A percentile compares a stretch with the other conserved stretches of the same genome.
phyloP scores from a whole-genome alignment of 2,113 vertebrate species.

The Artemisiospiza belli region DNA sequence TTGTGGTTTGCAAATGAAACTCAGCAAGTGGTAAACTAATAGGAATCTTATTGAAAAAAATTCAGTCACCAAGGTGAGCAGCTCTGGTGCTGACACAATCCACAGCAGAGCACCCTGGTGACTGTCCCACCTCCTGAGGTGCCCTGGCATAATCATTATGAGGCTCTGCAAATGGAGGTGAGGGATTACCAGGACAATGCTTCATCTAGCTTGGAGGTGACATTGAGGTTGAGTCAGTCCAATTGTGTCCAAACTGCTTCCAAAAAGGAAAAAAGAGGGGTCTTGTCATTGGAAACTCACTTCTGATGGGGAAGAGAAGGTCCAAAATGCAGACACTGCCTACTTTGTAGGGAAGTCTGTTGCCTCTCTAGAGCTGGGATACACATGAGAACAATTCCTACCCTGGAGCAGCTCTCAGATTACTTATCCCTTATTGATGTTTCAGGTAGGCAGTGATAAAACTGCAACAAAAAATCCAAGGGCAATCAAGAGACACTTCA shows the following conservation, averaged over 20 bases:
- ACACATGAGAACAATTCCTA: not conserved
- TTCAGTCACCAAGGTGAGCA: not conserved
- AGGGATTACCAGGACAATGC: not conserved
- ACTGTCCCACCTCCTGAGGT: no score
- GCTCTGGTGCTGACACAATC: not conserved
- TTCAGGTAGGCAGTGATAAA: not conserved
- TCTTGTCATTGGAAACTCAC: not conserved
- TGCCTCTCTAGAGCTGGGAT: not conserved
- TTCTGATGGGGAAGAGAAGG: not conserved
- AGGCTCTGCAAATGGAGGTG: not conserved
- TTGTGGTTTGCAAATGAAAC: not conserved
- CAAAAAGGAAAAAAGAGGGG: not conserved
- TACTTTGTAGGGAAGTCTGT: not conserved
- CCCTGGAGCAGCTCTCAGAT: not conserved
- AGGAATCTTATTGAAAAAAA: not conserved
- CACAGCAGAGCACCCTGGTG: not conserved
- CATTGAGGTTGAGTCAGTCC: not conserved
- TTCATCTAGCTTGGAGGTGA: not conserved
- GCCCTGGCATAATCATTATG: not conserved
- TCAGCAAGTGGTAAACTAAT: not conserved
- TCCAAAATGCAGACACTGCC: not conserved
- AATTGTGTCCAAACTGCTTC: not conserved
- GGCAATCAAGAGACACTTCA: not conserved
- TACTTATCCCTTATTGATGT: not conserved
- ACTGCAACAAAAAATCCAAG: not conserved